Percentiles rank a stretch among this genome's conserved stretches.
Conservation (phyloP, 2,888 invertebrate species). For the Pachydiplax longipennis region DNA sequence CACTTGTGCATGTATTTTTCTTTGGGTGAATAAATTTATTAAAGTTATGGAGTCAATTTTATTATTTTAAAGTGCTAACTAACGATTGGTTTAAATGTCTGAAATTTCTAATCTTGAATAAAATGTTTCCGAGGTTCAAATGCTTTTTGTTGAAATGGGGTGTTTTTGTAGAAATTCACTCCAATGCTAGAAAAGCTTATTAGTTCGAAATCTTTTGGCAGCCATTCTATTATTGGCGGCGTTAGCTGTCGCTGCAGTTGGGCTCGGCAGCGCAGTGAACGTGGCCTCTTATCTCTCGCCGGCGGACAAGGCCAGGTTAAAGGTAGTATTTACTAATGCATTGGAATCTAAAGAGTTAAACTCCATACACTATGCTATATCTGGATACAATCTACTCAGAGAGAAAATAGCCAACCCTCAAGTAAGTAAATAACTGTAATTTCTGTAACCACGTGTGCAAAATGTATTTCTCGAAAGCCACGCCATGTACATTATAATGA, state of each 20-base stretch:
- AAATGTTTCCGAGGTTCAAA: too few relatives aligned
- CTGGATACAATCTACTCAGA: slow-evolving; percentile 74
- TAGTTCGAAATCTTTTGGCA: neutral
- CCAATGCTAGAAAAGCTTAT: neutral
- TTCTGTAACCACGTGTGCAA: neutral
- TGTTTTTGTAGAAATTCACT: neutral
- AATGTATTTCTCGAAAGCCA: neutral
- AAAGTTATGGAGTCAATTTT: neutral
- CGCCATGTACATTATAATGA: neutral
- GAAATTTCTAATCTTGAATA: too few relatives aligned
- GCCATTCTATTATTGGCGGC: slow-evolving; percentile 1
- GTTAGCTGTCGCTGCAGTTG: slow-evolving; percentile 9
- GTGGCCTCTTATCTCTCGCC: slow-evolving; percentile 57
- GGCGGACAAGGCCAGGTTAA: slow-evolving; percentile 56
- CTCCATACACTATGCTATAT: slow-evolving; percentile 74
- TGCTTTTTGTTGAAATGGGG: too few relatives aligned
- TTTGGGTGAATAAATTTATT: neutral
- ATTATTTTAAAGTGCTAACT: neutral
- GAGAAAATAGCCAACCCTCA: slow-evolving; percentile 66
- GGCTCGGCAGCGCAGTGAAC: neutral
- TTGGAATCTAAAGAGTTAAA: slow-evolving; percentile 55
- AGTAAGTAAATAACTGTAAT: slow-evolving; percentile 59
- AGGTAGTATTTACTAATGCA: slow-evolving; percentile 57
- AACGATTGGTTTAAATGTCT: too few relatives aligned
- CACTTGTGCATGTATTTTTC: neutral